Conservation (phyloP, 2,888 invertebrate genomes). For the Nymphalis polychloros region DNA sequence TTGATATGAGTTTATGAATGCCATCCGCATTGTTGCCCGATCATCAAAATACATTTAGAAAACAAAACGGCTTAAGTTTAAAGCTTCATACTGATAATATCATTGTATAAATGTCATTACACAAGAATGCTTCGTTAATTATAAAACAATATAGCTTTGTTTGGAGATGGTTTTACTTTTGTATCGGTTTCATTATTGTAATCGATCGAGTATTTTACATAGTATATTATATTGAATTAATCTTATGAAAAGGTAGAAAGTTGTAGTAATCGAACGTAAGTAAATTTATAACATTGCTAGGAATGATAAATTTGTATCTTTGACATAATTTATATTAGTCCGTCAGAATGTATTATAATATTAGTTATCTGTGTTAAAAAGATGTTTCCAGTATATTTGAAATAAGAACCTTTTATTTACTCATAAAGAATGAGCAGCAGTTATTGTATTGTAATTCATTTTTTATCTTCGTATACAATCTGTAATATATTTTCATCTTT, state of each 20-base stretch:
- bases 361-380: no score
- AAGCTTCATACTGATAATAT: not conserved
- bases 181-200: not conserved
- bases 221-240: no score
- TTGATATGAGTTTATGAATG: constrained; percentile 52
- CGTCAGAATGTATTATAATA: no score
- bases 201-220: no score
- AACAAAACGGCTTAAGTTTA: constrained; percentile 5
- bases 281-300: no score
- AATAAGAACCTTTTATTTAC: no score
- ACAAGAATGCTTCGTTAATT: not conserved
- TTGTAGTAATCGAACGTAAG: no score
- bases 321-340: no score
- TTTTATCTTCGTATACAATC: not conserved
- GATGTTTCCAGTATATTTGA: no score
- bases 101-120: constrained; percentile 3
- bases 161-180: not conserved
- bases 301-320: no score
- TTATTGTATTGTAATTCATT: not conserved
- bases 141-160: not conserved
- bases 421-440: not conserved
- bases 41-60: constrained; percentile 46
- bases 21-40: constrained; percentile 61
- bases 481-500: not conserved
- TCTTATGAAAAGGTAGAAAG: no score